Base-by-base conservation (phyloP, 2,113 vertebrate species). In the Rhinopomastus cyanomelas region DNA sequence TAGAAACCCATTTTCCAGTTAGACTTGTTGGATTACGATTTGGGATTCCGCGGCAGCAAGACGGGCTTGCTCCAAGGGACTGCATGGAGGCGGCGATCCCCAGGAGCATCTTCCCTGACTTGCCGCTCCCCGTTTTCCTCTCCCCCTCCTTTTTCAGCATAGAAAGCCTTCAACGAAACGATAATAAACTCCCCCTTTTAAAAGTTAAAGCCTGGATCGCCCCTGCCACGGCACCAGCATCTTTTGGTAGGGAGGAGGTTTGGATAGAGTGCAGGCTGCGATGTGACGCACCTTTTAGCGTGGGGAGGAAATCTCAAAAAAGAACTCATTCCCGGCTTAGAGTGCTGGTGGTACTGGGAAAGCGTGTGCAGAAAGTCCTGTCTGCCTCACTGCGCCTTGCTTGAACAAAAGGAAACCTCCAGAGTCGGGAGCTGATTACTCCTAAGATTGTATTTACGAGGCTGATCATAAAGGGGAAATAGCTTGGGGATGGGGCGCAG, bases 1-100 rank as follows among this genome's bases (percentile, higher is more conserved):
- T 96, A 97, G 97, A 97, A 97, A 98, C 97, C 97, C 98, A 98
- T 98, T 98, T 98, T 98, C 97, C 97, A 98, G 97, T 97, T 97
- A 96, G 97, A 97, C 97, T 97, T 97, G 97, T 98, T 97, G 97
- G 97, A 97, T 97, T 96, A 95, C 97, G 97, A 97, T 98, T 95
- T 92, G 91, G 39, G 85, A 95, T 94, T 94, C 97, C 93, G 95
- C 96, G 94, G 90, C 96, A 96, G 94, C 77, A 81, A 96, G 88
- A 78, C 44, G 21, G 93, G 68, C 15, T 64, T 17, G 6, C 81
- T 65, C 53, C 11, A 67, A n/a, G 71, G 79, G 7, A 2, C 5
- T 66, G 29, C 1, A 1, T 11, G 5, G 55, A 22, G 64, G 34
- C 3, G 9, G 37, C 11, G 16, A 12, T 23, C 44, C 30, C 17